Conservation (phyloP, 2,888 invertebrate genomes). For the Eupithecia tripunctaria region DNA sequence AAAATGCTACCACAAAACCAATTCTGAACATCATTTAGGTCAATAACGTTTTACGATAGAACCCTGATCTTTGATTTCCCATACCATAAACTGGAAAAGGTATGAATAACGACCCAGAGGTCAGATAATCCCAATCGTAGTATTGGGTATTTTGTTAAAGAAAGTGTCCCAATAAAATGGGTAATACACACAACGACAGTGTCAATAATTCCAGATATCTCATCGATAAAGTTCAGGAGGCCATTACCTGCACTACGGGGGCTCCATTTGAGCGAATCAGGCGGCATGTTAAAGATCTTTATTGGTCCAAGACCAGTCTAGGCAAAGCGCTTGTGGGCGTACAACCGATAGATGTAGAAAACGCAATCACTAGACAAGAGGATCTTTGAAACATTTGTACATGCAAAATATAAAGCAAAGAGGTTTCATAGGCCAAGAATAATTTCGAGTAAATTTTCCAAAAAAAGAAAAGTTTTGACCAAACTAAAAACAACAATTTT, state of each 20-base stretch:
- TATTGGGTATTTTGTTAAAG: slow-evolving; percentile 13
- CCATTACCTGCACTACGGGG: slow-evolving; percentile 43
- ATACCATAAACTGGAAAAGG: neutral
- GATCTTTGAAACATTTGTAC: neutral
- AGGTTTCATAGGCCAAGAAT: neutral
- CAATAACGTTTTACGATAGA: neutral
- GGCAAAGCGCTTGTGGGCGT: slow-evolving; percentile 50
- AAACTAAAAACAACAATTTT: neutral
- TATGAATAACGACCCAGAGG: neutral
- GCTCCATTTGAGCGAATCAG: slow-evolving; percentile 42
- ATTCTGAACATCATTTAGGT: neutral
- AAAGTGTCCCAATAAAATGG: slow-evolving; percentile 31
- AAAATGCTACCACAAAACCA: neutral
- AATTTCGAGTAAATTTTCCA: neutral
- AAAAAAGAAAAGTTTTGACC: neutral
- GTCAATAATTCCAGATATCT: slow-evolving; percentile 38
- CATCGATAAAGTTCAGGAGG: slow-evolving; percentile 41
- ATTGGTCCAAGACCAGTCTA: slow-evolving; percentile 51
- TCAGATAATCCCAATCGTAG: neutral
- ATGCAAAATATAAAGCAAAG: neutral
- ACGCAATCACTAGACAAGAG: slow-evolving; percentile 18
- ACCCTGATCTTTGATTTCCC: neutral
- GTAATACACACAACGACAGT: slow-evolving; percentile 25
- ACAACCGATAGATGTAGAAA: slow-evolving; percentile 45
- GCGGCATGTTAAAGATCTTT: slow-evolving; percentile 44